These are phyloP conservation scores for Pseudorhombus dupliciocellatus DNA, from an alignment of 2,113 vertebrate species.

Conservation along the genomic window DNA sequence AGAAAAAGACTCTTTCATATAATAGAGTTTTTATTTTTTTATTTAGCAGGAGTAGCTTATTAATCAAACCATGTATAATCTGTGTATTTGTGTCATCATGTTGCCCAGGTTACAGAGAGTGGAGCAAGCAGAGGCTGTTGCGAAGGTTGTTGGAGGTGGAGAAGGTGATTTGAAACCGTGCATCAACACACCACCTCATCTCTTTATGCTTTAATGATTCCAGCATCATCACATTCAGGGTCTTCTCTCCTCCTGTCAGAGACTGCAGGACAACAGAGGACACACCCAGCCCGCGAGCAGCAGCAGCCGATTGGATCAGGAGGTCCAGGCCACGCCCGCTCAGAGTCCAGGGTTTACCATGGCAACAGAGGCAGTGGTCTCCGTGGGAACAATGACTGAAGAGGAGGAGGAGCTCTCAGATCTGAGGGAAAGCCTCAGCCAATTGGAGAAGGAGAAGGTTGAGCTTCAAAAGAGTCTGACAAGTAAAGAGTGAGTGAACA, in stretches of 20 bases:
- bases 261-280: conserved; percentile 59
- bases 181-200: conserved; percentile 2
- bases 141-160: conserved; percentile 85
- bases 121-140: conserved; percentile 90
- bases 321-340: conserved; percentile 38
- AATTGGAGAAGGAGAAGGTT: conserved; percentile 77
- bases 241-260: conserved; percentile 61
- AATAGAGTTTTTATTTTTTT: too few species aligned
- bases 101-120: conserved; percentile 85
- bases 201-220: not conserved
- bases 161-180: conserved; percentile 81
- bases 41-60: too few species aligned
- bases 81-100: conserved; percentile 31
- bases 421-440: conserved; percentile 73
- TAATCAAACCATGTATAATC: not conserved
- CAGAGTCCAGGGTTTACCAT: conserved; percentile 51
- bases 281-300: conserved; percentile 43
- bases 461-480: conserved; percentile 79
- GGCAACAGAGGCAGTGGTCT: conserved; percentile 67
- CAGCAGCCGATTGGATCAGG: conserved; percentile 55
- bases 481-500: conserved; percentile 82
- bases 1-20: too few species aligned
- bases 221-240: conserved; percentile 17
- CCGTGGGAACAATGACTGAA: conserved; percentile 55
- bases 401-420: conserved; percentile 49